Percentiles rank a stretch among this genome's conserved stretches.
These are phyloP conservation scores for Bovichtus diacanthus DNA, from an alignment of 2,797 vertebrate species.

Conservation along the genomic window DNA sequence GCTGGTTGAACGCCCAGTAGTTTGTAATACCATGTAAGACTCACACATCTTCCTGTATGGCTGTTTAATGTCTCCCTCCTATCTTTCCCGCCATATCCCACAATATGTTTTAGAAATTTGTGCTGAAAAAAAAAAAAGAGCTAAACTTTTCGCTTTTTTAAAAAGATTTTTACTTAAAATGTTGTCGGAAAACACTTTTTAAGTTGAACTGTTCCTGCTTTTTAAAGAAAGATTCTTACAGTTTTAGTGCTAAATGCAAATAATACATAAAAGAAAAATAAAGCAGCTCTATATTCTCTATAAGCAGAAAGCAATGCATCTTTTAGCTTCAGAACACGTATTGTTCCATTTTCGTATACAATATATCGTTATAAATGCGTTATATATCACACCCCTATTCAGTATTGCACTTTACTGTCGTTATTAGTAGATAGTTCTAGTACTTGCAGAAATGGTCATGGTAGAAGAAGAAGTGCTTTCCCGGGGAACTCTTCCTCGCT, in stretches of 20 bases:
- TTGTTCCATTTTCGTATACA: too few relatives aligned
- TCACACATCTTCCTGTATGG: neutral
- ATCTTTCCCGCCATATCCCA: too few relatives aligned
- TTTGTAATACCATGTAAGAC: too few relatives aligned
- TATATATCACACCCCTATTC: neutral
- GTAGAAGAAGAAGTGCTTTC: slow-evolving; percentile 7
- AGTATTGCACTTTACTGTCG: neutral
- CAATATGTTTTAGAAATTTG: too few relatives aligned
- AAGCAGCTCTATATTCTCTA: neutral
- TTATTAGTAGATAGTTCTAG: neutral
- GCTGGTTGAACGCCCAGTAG: too few relatives aligned
- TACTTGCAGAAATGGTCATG: neutral
- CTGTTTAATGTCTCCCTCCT: neutral
- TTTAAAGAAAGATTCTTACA: too few relatives aligned
- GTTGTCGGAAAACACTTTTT: neutral
- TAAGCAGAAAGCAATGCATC: neutral
- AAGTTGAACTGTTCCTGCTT: too few relatives aligned
- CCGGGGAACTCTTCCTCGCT: slow-evolving; percentile 5
- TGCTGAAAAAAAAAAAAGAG: too few relatives aligned
- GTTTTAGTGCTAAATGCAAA: neutral
- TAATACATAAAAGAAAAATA: slow-evolving; percentile 1
- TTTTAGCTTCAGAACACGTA: neutral
- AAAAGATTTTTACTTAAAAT: too few relatives aligned
- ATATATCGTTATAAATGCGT: too few relatives aligned
- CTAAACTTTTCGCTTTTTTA: neutral